Percentiles rank a stretch among this genome's conserved stretches.
phyloP scores from a whole-genome alignment of 2,888 invertebrate species.

The Auanema sp. region DNA sequence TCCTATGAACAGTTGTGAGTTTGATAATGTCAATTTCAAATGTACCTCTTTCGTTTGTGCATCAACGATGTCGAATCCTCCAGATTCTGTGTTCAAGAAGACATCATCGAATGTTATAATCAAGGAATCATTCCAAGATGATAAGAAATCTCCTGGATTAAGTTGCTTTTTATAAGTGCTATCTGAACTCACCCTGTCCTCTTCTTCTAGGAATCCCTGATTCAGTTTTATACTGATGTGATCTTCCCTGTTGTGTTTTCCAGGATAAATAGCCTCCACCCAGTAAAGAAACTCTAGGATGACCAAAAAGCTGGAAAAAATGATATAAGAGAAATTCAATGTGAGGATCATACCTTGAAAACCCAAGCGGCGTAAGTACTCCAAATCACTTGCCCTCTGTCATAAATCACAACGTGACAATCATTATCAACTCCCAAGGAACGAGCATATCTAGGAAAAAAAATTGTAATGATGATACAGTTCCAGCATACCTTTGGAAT shows the following conservation, averaged over 20 bases:
- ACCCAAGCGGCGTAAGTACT: constrained; percentile 60
- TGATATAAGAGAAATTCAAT: neutral
- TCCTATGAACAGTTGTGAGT: too few species aligned
- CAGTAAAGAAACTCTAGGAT: constrained; percentile 51
- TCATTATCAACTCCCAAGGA: constrained; percentile 58
- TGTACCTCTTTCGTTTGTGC: constrained; percentile 54
- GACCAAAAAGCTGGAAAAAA: constrained; percentile 51
- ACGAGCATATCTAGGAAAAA: constrained; percentile 46
- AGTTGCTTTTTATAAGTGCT: constrained; percentile 7
- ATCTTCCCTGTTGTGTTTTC: constrained; percentile 46
- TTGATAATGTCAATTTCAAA: too few species aligned
- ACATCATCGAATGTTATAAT: constrained; percentile 61
- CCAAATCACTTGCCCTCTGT: constrained; percentile 57
- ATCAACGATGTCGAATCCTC: constrained; percentile 56
- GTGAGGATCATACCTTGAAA: constrained; percentile 42
- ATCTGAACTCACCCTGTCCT: constrained; percentile 13
- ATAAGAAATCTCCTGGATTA: constrained; percentile 52
- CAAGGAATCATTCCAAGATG: constrained; percentile 52
- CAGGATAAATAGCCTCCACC: constrained; percentile 55
- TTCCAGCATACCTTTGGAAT: constrained; percentile 36
- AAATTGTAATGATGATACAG: too few species aligned
- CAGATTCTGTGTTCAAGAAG: constrained; percentile 50
- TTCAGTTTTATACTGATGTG: constrained; percentile 43
- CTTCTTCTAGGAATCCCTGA: constrained; percentile 16
- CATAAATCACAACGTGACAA: constrained; percentile 59